These are phyloP conservation scores for Platycheirus albimanus DNA, from an alignment of 2,888 invertebrate species.

Conservation along the genomic window DNA sequence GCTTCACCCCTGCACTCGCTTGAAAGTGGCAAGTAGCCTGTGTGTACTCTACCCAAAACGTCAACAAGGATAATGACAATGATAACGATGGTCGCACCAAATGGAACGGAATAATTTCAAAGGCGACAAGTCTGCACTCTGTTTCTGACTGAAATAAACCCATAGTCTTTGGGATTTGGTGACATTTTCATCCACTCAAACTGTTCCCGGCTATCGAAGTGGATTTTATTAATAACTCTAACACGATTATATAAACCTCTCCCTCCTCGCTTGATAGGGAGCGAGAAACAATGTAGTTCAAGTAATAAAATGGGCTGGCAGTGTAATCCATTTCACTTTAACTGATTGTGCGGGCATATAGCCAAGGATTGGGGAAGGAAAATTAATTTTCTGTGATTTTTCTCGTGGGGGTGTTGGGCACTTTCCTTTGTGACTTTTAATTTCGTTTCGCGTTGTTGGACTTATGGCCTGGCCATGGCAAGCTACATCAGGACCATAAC, in stretches of 20 bases:
- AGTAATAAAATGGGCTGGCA: constrained; percentile 6
- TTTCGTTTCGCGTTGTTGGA: constrained; percentile 68
- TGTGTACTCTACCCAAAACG: constrained; percentile 13
- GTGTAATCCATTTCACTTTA: constrained; percentile 61
- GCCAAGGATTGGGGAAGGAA: constrained; percentile 16
- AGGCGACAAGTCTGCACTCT: constrained; percentile 67
- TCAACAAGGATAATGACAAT: constrained; percentile 72
- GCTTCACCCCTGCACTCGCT: background rate
- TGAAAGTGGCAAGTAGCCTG: constrained; percentile 12
- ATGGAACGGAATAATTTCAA: constrained; percentile 69
- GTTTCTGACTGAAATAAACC: no score
- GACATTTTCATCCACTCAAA: constrained; percentile 60
- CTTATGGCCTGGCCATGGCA: constrained; percentile 30
- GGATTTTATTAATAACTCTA: constrained; percentile 72
- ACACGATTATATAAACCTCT: constrained; percentile 53
- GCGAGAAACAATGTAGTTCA: constrained; percentile 16
- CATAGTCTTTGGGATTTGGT: constrained; percentile 55
- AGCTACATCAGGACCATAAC: constrained; percentile 23
- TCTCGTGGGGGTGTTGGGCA: constrained; percentile 18
- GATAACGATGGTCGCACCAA: constrained; percentile 71
- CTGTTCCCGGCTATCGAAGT: constrained; percentile 32
- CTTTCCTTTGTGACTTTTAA: constrained; percentile 64
- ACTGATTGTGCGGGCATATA: constrained; percentile 59
- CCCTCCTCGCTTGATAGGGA: background rate
- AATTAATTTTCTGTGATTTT: constrained; percentile 67